Conservation (phyloP, 1,140 invertebrate species). For the Calliopsis andreniformis region DNA sequence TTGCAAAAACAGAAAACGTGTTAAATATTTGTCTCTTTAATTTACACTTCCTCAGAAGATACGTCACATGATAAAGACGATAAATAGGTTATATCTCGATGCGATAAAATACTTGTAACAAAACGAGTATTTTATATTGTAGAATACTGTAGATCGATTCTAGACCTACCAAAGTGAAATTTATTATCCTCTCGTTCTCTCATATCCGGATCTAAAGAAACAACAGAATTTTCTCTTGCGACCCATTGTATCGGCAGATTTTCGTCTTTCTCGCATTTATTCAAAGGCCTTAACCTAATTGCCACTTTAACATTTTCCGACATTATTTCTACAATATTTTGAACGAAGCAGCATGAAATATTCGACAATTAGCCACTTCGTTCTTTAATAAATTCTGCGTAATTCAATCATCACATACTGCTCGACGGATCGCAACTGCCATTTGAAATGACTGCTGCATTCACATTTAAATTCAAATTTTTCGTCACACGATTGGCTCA, state of each 20-base stretch:
- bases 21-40: neutral
- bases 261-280: constrained; percentile 84
- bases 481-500: constrained; percentile 19
- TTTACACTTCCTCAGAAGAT: neutral
- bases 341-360: constrained; percentile 7
- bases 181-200: constrained; percentile 72
- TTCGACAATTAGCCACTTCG: constrained; percentile 4
- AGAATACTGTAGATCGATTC: neutral
- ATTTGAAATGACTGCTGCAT: constrained; percentile 29
- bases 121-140: neutral
- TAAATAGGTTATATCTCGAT: constrained; percentile 17
- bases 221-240: constrained; percentile 83
- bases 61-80: neutral
- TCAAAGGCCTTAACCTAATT: constrained; percentile 87
- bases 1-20: neutral
- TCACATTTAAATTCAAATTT: constrained; percentile 38
- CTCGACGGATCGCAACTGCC: constrained; percentile 18
- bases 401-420: neutral
- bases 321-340: constrained; percentile 67
- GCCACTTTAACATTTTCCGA: constrained; percentile 87
- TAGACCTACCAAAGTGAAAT: constrained; percentile 79
- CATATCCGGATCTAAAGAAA: constrained; percentile 81
- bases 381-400: neutral
- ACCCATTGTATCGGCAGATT: constrained; percentile 84
- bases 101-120: neutral